These are phyloP conservation scores for Aurelia sp. DNA, from an alignment of 30 jellyfish, hydroid and myxozoan species.

Conservation along the genomic window DNA sequence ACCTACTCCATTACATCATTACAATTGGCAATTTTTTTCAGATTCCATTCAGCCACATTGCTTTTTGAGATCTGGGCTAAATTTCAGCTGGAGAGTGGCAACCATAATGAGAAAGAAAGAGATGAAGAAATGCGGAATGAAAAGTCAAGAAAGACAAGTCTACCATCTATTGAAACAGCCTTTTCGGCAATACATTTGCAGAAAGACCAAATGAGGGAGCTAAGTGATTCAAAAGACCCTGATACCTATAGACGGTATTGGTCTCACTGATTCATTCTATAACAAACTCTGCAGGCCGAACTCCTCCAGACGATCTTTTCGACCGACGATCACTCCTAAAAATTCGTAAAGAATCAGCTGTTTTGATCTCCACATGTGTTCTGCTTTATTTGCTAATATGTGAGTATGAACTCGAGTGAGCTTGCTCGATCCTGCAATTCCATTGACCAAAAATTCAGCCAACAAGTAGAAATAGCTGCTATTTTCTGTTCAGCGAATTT, in stretches of 20 bases:
- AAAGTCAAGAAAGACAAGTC: conserved; percentile 14
- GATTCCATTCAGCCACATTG: conserved; percentile 62
- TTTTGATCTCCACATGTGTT: too few species aligned
- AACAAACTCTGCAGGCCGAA: too few species aligned
- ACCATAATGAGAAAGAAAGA: not conserved
- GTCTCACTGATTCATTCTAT: not conserved
- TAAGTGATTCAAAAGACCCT: not conserved
- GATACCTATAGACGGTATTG: conserved; percentile 19
- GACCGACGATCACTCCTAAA: too few species aligned
- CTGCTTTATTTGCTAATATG: too few species aligned
- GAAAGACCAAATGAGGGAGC: not conserved
- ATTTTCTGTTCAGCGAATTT: too few species aligned
- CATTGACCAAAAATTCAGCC: too few species aligned
- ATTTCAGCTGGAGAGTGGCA: not conserved
- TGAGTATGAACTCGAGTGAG: too few species aligned
- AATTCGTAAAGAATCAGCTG: too few species aligned
- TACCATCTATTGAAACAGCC: conserved; percentile 21
- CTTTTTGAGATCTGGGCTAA: conserved; percentile 35
- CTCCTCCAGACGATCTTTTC: too few species aligned
- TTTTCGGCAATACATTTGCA: not conserved
- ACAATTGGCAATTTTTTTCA: conserved; percentile 27
- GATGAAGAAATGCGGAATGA: not conserved
- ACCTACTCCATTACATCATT: too few species aligned
- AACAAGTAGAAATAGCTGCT: too few species aligned
- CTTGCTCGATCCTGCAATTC: too few species aligned